Evolutionary conservation across 2,113 vertebrate genomes (phyloP), one percentile per base, ranked within the genome.

Genomic region (Atrichornis clamosus): DNA sequence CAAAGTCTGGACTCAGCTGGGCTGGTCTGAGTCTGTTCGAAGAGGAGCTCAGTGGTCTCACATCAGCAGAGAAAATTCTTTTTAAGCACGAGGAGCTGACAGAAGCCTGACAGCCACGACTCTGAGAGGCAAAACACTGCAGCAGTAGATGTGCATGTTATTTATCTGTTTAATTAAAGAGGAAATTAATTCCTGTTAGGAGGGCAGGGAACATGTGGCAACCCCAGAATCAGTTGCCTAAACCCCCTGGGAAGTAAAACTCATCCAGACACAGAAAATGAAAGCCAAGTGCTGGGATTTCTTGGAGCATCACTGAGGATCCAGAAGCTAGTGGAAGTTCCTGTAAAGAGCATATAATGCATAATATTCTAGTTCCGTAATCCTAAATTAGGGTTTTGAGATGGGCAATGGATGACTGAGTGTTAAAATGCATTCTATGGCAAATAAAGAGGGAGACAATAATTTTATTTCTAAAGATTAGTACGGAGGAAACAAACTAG

Each of bases 91-190:
- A 63, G 52, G 28, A 82, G 73, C 90, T 95, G 94, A 93, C 82
- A 95, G 84, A 73, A 93, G 62, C 55, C 92, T 94, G 82, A 84
- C 90, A 88, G 88, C 62, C 68, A 21, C 15, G 3, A 11, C 76
- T 65, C 89, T 37, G 90, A 62, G 73, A 85, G 56, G 32, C 35
- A 77, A 90, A 90, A 90, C 2, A 6, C 27, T 39, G 1, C 69
- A 86, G 84, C 35, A 16, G 84, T 91, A 67, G 77, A 91, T 46
- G 60, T 39, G 62, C 10, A 1, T 23, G 65, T 86, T 94, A 85
- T 92, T 93, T 96, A 90, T 87, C 81, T 91, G 81, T 84, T 96
- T 90, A 89, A 95, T 94, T 97, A 96, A 91, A 84, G 69, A 93
- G 53, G 9, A 10, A 93, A 91, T 93, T 84, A 89, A 94, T 87